Evolutionary conservation across 1,140 invertebrate species (phyloP), one percentile per base, ranked within the genome.

Genomic region (Drosophila orosa): DNA sequence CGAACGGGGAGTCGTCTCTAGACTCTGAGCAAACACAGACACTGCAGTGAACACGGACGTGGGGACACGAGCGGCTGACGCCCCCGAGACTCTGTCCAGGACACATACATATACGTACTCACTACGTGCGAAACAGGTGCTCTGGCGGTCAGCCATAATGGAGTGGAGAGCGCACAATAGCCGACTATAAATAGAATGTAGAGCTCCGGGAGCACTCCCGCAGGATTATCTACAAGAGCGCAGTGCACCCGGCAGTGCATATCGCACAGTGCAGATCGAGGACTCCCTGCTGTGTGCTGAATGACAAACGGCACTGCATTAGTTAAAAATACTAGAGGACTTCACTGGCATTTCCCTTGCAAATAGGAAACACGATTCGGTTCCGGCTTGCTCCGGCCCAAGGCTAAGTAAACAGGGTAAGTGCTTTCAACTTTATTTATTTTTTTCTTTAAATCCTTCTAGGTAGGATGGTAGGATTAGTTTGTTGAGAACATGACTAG

Each of bases 171-270:
- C 59, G 45, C 59, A 68, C 65, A 87, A 78, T 72, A 55, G 45
- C 33, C 25, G 25, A 58, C 78, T 87, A 76, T 82, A 85, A 81
- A 81, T 81, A 78, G 60, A 85, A 60, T 68, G 61, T 55, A 74
- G 8, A 48, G 52, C 42, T 47, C 52, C 9, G 15, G 15, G 45
- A 48, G 25, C 37, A 31, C 17, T 50, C 15, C 19, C 33, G 5
- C 19, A n/a, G 42, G 44, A 54, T 55, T 56, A 69, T 17, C 31
- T 15, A 24, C n/a, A 24, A 17, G 40, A 40, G 35, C 58, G 4
- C 24, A 45, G 31, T 45, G 58, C 24, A 37, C 10, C 25, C 10
- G 5, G 12, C 27, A n/a, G n/a, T 60, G 55, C 61, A 63, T 24
- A 55, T 39, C 52, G 27, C 25, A 0, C 19, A 3, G 57, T 7